A percentile compares a stretch with the other conserved stretches of the same genome.
These are phyloP conservation scores for Drosophila quinaria DNA, from an alignment of 2,888 invertebrate species.

Conservation along the genomic window DNA sequence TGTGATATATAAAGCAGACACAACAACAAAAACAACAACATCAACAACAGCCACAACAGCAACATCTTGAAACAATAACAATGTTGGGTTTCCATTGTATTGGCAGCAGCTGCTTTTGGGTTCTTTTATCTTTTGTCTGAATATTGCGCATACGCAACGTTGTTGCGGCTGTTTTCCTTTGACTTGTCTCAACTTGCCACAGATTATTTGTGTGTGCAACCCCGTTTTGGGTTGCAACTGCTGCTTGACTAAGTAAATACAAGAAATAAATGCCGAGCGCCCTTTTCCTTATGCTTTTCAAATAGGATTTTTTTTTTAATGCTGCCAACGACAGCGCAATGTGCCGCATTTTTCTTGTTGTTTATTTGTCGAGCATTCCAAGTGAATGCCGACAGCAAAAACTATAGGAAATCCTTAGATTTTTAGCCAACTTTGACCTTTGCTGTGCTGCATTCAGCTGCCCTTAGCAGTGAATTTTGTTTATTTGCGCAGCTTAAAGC, in stretches of 20 bases:
- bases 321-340: slow-evolving; percentile 16
- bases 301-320: slow-evolving; percentile 18
- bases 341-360: slow-evolving; percentile 21
- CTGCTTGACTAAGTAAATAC: slow-evolving; percentile 52
- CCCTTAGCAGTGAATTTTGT: slow-evolving; percentile 8
- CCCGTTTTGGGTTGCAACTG: slow-evolving; percentile 32
- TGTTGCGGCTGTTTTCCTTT: slow-evolving; percentile 61
- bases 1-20: slow-evolving; percentile 30
- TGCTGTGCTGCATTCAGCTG: background rate
- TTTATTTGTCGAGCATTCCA: slow-evolving; percentile 3
- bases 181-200: slow-evolving; percentile 33
- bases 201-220: slow-evolving; percentile 29
- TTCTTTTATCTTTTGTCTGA: slow-evolving; percentile 26
- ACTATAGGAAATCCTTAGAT: slow-evolving; percentile 8
- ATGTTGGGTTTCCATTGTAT: slow-evolving; percentile 39
- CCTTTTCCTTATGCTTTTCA: slow-evolving; percentile 25
- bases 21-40: slow-evolving; percentile 10
- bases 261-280: slow-evolving; percentile 37
- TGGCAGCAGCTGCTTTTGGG: slow-evolving; percentile 37
- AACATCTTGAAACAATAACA: slow-evolving; percentile 22
- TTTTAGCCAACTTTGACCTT: slow-evolving; percentile 16
- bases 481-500: background rate
- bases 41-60: slow-evolving; percentile 18
- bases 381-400: slow-evolving; percentile 21
- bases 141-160: slow-evolving; percentile 74